These are phyloP conservation scores for Drosophila neotestacea DNA, from an alignment of 2,888 invertebrate species.

Conservation along the genomic window DNA sequence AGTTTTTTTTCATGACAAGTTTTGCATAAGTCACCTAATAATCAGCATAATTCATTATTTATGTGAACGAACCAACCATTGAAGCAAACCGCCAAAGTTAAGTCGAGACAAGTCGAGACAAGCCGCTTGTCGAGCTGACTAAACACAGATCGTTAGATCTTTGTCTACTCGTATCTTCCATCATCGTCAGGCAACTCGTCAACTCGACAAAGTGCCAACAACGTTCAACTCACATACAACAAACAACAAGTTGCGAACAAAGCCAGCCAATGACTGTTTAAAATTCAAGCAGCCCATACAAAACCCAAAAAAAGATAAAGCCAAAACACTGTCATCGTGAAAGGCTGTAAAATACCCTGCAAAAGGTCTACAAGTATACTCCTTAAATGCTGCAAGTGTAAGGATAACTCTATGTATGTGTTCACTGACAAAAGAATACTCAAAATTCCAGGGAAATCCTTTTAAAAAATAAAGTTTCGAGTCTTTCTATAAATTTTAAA, in stretches of 20 bases:
- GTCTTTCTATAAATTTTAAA: too few species aligned
- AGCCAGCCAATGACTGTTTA: conserved; percentile 77
- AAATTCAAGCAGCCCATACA: conserved; percentile 63
- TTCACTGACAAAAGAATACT: too few species aligned
- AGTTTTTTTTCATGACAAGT: conserved; percentile 13
- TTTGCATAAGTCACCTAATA: conserved; percentile 77
- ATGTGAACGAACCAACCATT: conserved; percentile 46
- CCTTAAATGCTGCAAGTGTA: neutral
- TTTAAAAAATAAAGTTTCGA: too few species aligned
- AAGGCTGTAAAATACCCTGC: conserved; percentile 24
- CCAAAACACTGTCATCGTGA: neutral
- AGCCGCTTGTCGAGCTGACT: conserved; percentile 13
- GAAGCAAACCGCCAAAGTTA: neutral
- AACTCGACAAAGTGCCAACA: conserved; percentile 69
- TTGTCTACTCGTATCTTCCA: conserved; percentile 46
- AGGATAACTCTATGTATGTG: too few species aligned
- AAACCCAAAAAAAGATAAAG: neutral
- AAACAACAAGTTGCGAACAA: conserved; percentile 53
- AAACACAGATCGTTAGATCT: conserved; percentile 64
- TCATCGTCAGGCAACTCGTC: conserved; percentile 52
- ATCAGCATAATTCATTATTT: conserved; percentile 76
- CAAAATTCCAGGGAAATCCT: too few species aligned
- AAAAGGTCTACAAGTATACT: neutral
- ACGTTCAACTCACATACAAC: conserved; percentile 33
- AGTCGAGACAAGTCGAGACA: conserved; percentile 2